Base-by-base conservation (phyloP, 2,797 vertebrate species). In the Mallotus villosus region DNA sequence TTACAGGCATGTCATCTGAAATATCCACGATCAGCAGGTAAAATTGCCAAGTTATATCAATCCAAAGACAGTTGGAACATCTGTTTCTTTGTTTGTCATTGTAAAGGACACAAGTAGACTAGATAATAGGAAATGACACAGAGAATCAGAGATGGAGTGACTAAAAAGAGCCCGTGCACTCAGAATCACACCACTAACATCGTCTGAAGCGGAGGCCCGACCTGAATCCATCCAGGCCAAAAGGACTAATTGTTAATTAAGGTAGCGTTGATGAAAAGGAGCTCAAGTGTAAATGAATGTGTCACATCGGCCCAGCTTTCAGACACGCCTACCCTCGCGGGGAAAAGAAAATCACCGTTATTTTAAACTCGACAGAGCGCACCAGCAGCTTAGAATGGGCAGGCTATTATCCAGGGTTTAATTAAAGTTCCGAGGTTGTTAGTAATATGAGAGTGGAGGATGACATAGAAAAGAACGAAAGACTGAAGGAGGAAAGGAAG, bases 241-340 rank as follows among this genome's bases (percentile, higher is more conserved):
- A 76, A 71, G 46, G 69, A 81, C 84, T 89, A 87, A 90, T 88
- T 88, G 85, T 86, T 85, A 88, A 90, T 90, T 88, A 89, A 87
- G 76, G 68, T 5, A 2, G n/a, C 34, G 64, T 70, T 84, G 83
- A 90, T 89, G 83, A 88, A 84, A 88, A 85, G 73, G 74, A 88
- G 78, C 79, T 88, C 67, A 75, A 89, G 87, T 86, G 85, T 87
- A 85, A 91, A 89, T 89, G 84, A 82, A 85, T 49, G 82, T 85
- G 87, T 87, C 86, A 88, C 79, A 79, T 37, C 83, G 81, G 76
- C 82, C 74, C 75, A 81, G 81, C 82, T 68, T 85, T 83, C 81
- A 81, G 72, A 78, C 78, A 78, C 81, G 87, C 81, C 82, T 86
- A 79, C 73, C 78, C 77, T 64, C 34, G 2, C 7, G 8, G 32